Percentiles rank a stretch among this genome's conserved stretches.
These are phyloP conservation scores for Rhyacophila evoluta DNA, from an alignment of 2,888 invertebrate species.

Conservation along the genomic window DNA sequence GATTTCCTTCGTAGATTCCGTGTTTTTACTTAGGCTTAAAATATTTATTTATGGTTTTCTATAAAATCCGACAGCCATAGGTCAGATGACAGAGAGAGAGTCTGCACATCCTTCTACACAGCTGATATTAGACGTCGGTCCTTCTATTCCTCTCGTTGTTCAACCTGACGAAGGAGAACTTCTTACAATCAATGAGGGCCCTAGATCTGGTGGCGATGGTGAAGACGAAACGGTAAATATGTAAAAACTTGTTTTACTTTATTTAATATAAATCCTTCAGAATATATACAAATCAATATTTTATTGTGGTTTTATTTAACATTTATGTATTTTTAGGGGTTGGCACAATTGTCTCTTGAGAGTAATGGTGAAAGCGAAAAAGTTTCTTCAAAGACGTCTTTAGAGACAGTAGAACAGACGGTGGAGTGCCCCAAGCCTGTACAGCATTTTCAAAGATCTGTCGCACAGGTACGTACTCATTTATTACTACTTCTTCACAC, in stretches of 20 bases:
- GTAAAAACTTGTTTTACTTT: too few species aligned
- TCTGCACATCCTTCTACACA: conserved; percentile 81
- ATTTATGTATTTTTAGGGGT: conserved; percentile 41
- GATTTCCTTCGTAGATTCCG: too few species aligned
- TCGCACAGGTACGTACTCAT: conserved; percentile 63
- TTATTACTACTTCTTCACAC: too few species aligned
- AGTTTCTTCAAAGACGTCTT: neutral
- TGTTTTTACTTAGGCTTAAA: too few species aligned
- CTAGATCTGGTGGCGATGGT: conserved; percentile 59
- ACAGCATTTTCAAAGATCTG: conserved; percentile 57
- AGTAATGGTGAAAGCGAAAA: conserved; percentile 25
- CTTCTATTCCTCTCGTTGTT: conserved; percentile 30
- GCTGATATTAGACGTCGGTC: conserved; percentile 56
- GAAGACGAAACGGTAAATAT: conserved; percentile 56
- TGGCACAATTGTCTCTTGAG: conserved; percentile 46
- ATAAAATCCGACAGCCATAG: conserved; percentile 71
- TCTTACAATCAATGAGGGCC: conserved; percentile 57
- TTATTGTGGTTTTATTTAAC: too few species aligned
- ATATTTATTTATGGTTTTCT: too few species aligned
- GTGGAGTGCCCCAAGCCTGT: conserved; percentile 30
- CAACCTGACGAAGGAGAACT: conserved; percentile 56
- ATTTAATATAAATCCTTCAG: too few species aligned
- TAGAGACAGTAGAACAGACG: conserved; percentile 16
- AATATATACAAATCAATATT: too few species aligned
- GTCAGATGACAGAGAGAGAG: conserved; percentile 94